Evolutionary conservation across 2,113 vertebrate genomes (phyloP).

Genomic region (Regulus satrapa): DNA sequence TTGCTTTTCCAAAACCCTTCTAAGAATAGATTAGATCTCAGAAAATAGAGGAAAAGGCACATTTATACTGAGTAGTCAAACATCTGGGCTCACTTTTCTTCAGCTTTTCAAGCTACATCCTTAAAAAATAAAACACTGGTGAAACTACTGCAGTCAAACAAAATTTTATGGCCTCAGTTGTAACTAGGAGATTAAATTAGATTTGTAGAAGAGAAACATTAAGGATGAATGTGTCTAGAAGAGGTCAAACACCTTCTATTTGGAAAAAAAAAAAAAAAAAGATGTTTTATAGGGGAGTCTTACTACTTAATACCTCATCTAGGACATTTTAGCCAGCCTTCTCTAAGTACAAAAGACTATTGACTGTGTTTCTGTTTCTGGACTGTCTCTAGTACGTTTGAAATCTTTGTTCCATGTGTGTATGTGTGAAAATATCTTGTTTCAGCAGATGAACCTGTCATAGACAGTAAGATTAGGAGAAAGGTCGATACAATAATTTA

Average conservation of each 20-base stretch:
- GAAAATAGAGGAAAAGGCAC: background rate
- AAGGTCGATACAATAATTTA: background rate
- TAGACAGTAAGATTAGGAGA: background rate
- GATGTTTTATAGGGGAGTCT: background rate
- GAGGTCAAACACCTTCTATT: background rate
- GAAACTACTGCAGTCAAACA: background rate
- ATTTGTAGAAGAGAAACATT: background rate
- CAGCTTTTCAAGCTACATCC: background rate
- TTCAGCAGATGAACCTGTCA: background rate
- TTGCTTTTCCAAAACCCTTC: background rate
- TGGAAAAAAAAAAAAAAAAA: background rate
- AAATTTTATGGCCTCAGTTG: background rate
- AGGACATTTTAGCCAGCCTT: background rate
- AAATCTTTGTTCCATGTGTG: background rate
- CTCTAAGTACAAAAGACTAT: background rate
- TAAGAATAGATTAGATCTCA: background rate
- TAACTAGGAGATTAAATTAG: background rate
- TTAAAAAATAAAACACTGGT: background rate
- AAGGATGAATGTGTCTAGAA: background rate
- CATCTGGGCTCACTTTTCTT: background rate
- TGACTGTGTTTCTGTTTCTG: background rate
- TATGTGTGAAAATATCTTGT: background rate
- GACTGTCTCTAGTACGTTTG: background rate
- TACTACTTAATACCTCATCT: background rate
- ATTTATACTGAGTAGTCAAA: background rate